These are phyloP conservation scores for Xylota sylvarum DNA, from an alignment of 2,888 invertebrate species.

Conservation along the genomic window DNA sequence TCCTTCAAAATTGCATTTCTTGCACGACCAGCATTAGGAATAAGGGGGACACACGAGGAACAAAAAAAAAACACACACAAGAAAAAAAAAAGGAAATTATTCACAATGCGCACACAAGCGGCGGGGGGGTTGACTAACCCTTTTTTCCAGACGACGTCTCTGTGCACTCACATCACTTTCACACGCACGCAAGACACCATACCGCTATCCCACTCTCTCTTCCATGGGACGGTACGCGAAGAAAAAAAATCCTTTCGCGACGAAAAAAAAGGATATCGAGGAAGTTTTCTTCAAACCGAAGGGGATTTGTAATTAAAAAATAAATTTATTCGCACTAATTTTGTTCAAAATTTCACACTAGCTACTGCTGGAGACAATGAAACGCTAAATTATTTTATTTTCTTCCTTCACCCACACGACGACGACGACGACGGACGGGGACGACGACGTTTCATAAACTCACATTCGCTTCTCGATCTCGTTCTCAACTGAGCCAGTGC, in stretches of 20 bases:
- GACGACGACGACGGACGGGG: slow-evolving; percentile 21
- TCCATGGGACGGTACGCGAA: not conserved
- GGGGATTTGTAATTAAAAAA: not conserved
- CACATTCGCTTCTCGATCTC: slow-evolving; percentile 63
- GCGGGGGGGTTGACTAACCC: slow-evolving; percentile 65
- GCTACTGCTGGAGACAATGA: not conserved
- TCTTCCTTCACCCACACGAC: slow-evolving; percentile 62
- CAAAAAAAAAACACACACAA: not conserved
- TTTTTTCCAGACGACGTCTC: slow-evolving; percentile 63
- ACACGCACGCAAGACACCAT: slow-evolving; percentile 28
- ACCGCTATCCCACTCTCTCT: slow-evolving; percentile 46
- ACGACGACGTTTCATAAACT: slow-evolving; percentile 35
- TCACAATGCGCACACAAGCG: slow-evolving; percentile 40
- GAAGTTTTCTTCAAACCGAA: not conserved
- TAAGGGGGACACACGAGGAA: slow-evolving; percentile 18
- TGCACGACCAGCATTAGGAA: slow-evolving; percentile 15
- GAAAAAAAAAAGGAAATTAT: slow-evolving; percentile 27
- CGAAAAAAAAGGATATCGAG: slow-evolving; percentile 40
- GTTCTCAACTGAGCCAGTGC: slow-evolving; percentile 60
- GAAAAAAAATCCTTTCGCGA: slow-evolving; percentile 48
- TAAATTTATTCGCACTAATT: not conserved
- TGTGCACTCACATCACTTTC: slow-evolving; percentile 52
- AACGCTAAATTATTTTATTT: slow-evolving; percentile 32
- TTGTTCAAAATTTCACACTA: not conserved
- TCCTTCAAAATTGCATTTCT: slow-evolving; percentile 47